phyloP scores from a whole-genome alignment of 2,113 vertebrate species.

The Esox niger region DNA sequence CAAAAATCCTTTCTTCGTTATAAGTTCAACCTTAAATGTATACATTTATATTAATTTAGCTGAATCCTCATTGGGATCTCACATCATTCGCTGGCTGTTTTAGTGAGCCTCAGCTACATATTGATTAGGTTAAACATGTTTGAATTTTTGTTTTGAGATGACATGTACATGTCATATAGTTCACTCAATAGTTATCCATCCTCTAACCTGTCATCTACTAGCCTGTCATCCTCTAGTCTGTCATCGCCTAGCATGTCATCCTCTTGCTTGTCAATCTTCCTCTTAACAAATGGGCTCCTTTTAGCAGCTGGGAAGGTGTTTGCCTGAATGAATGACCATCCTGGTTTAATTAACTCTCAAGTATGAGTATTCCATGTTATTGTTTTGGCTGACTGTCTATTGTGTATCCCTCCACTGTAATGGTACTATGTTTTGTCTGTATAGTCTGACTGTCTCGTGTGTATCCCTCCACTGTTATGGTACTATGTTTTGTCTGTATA shows the following conservation, averaged over 20 bases:
- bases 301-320: conserved; percentile 18
- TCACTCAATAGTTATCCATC: too few species aligned
- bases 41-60: too few species aligned
- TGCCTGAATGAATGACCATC: neutral
- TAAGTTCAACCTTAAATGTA: too few species aligned
- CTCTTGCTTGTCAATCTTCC: neutral
- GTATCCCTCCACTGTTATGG: too few species aligned
- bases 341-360: neutral
- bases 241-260: neutral
- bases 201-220: neutral
- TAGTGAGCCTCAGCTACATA: too few species aligned
- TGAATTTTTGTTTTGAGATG: neutral
- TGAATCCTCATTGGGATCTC: too few species aligned
- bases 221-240: conserved; percentile 18
- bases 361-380: neutral
- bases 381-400: neutral
- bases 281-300: conserved; percentile 15
- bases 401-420: neutral
- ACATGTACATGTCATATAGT: conserved; percentile 13
- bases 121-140: neutral
- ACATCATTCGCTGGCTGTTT: neutral
- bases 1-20: too few species aligned
- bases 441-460: too few species aligned
- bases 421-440: too few species aligned
- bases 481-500: too few species aligned